Evolutionary conservation across 2,113 vertebrate species (phyloP).

Genomic region (Grammomys surdaster): DNA sequence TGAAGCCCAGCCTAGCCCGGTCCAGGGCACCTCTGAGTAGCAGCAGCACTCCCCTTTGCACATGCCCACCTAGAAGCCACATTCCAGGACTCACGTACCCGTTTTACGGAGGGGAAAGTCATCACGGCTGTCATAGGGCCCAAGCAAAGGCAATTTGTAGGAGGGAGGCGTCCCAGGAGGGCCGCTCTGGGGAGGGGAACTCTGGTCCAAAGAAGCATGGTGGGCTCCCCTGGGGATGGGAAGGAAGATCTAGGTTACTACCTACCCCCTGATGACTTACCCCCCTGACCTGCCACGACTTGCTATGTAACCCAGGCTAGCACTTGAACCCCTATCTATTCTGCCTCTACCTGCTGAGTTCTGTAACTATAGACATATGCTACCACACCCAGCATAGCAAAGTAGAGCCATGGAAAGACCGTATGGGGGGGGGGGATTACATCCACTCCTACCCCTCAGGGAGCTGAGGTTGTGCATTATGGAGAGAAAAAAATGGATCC

Average conservation of each 20-base stretch:
- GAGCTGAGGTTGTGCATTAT: not conserved
- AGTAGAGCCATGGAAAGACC: not conserved
- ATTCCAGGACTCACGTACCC: constrained; percentile 85
- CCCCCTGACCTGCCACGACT: not conserved
- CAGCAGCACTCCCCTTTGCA: not conserved
- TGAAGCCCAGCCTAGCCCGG: not conserved
- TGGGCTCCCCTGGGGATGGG: constrained; percentile 90
- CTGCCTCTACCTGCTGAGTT: not conserved
- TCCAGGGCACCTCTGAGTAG: not conserved
- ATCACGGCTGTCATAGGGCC: constrained; percentile 93
- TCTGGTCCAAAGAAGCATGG: constrained; percentile 96
- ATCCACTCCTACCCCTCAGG: not conserved
- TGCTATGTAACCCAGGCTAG: not conserved
- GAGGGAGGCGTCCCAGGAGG: constrained; percentile 89
- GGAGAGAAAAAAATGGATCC: not conserved
- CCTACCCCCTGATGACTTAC: not conserved
- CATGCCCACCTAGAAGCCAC: not conserved
- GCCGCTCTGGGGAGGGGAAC: constrained; percentile 94
- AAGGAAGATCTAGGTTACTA: not conserved
- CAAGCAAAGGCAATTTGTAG: constrained; percentile 93
- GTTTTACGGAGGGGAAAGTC: constrained; percentile 98
- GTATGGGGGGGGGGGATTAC: not conserved
- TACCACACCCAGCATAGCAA: not conserved
- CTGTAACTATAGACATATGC: not conserved
- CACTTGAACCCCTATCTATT: not conserved